Percentiles rank a stretch among this genome's conserved stretches.
phyloP scores from a whole-genome alignment of 2,888 invertebrate genomes.

The Malacosoma neustria region DNA sequence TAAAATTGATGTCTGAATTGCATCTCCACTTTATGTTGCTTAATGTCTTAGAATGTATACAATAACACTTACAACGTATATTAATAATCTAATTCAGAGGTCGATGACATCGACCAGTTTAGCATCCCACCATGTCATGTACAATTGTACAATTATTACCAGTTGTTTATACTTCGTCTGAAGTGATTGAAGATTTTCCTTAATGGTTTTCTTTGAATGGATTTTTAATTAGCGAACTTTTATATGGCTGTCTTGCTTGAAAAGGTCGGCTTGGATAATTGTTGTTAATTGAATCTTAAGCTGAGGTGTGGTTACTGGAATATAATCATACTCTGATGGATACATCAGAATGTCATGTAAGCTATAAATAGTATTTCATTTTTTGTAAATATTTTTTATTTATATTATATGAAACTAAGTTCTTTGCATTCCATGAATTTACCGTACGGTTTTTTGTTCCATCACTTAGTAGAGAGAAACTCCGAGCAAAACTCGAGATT shows the following conservation, averaged over 20 bases:
- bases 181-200: neutral
- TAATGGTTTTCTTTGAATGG: neutral
- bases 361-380: too few species aligned
- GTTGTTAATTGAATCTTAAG: neutral
- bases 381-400: too few species aligned
- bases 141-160: slow-evolving; percentile 6
- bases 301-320: too few species aligned
- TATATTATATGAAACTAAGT: neutral
- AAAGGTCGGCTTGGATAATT: neutral
- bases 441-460: too few species aligned
- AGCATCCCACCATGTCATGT: slow-evolving; percentile 9
- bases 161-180: neutral
- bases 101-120: slow-evolving; percentile 20
- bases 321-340: too few species aligned
- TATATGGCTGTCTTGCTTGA: neutral
- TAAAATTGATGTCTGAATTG: too few species aligned
- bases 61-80: slow-evolving; percentile 7
- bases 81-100: slow-evolving; percentile 21
- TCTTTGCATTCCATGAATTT: neutral
- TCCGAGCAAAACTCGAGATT: too few species aligned
- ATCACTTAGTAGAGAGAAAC: too few species aligned
- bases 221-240: neutral
- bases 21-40: neutral
- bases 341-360: too few species aligned
- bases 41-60: neutral